These are phyloP conservation scores for Calameuta filiformis DNA, from an alignment of 2,888 invertebrate species.

Conservation along the genomic window DNA sequence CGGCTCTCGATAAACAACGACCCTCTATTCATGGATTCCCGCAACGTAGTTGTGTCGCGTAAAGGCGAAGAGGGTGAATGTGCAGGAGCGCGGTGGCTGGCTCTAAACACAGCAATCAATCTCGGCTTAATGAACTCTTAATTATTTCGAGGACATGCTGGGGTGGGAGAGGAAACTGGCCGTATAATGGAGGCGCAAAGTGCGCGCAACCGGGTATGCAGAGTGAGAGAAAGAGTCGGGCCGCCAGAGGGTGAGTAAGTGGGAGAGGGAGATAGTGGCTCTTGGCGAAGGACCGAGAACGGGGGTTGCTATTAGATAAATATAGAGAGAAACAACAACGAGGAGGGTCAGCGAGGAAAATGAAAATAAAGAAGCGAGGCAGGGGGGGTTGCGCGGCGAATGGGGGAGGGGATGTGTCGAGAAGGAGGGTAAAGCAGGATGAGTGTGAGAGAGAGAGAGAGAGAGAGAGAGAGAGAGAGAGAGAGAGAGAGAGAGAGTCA, in stretches of 20 bases:
- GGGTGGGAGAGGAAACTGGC: slow-evolving; percentile 56
- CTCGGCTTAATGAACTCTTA: slow-evolving; percentile 64
- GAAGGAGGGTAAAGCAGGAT: not conserved
- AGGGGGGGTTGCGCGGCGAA: not conserved
- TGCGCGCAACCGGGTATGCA: slow-evolving; percentile 54
- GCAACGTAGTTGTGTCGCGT: slow-evolving; percentile 17
- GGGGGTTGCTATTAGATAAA: slow-evolving; percentile 58
- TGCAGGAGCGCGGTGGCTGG: slow-evolving; percentile 22
- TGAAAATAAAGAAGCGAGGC: not conserved
- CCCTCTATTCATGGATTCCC: slow-evolving; percentile 53
- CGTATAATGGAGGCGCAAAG: slow-evolving; percentile 64
- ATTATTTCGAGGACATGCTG: slow-evolving; percentile 63
- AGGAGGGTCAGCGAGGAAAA: slow-evolving; percentile 21
- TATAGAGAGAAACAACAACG: slow-evolving; percentile 54
- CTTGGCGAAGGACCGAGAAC: slow-evolving; percentile 33
- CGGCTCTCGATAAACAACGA: slow-evolving; percentile 53
- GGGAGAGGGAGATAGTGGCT: slow-evolving; percentile 21
- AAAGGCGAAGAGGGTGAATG: slow-evolving; percentile 22
- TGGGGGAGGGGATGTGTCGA: not conserved
- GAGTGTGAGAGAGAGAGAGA: not conserved
- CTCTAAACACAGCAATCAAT: slow-evolving; percentile 63
- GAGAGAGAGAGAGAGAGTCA: not conserved
- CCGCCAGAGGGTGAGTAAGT: slow-evolving; percentile 9
- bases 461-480: not conserved
- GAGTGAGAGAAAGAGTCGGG: slow-evolving; percentile 34